Conservation (phyloP, 2,888 invertebrate genomes). For the Pristionchus arcanus region DNA sequence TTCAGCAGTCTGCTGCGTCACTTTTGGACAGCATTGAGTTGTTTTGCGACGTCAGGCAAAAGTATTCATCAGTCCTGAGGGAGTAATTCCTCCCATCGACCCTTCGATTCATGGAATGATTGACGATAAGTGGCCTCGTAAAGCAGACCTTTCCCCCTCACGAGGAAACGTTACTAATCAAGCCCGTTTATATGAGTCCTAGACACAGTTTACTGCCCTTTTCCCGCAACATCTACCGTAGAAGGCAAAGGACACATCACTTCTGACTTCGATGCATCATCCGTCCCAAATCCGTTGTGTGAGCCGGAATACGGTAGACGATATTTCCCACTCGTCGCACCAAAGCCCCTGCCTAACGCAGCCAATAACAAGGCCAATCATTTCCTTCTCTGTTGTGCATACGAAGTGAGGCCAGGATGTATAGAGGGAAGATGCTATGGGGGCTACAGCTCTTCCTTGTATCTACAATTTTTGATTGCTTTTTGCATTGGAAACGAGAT, state of each 20-base stretch:
- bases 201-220: constrained; percentile 6
- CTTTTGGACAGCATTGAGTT: no score
- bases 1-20: no score
- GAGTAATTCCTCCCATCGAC: not conserved
- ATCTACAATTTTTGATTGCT: not conserved
- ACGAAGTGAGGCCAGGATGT: not conserved
- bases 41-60: no score
- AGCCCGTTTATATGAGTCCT: not conserved
- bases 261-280: not conserved
- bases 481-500: not conserved
- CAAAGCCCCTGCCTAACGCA: not conserved
- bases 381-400: not conserved
- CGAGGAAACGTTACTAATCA: constrained; percentile 7
- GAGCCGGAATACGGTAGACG: not conserved
- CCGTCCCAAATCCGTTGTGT: not conserved
- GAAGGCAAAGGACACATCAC: not conserved
- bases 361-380: constrained; percentile 34
- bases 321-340: constrained; percentile 9
- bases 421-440: not conserved
- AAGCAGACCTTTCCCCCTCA: not conserved
- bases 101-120: constrained; percentile 5
- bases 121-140: constrained; percentile 20
- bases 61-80: not conserved
- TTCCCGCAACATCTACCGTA: not conserved
- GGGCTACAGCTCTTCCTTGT: not conserved